Conservation (phyloP, 2,113 vertebrate genomes). For the Erythrocercus mccallii region DNA sequence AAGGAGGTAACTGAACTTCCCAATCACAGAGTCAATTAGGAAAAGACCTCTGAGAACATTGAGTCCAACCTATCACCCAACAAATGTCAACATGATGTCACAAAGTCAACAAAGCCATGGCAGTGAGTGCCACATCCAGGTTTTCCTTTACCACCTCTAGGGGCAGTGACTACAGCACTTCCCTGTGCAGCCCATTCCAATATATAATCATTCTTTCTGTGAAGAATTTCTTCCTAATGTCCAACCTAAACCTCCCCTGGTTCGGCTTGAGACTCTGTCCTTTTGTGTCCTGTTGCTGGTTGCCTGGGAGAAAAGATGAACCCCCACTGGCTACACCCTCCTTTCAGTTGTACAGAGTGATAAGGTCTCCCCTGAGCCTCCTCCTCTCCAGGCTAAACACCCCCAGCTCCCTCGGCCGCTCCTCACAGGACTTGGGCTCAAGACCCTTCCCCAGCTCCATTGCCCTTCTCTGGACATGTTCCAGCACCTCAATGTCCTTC, state of each 20-base stretch:
- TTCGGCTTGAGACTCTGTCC: neutral
- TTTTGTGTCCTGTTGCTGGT: neutral
- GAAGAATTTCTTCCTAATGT: neutral
- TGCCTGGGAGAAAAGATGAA: neutral
- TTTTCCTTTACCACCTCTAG: neutral
- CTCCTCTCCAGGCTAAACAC: neutral
- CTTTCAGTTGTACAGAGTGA: neutral
- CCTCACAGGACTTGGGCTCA: neutral
- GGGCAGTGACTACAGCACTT: neutral
- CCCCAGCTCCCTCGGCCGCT: neutral
- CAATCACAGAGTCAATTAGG: neutral
- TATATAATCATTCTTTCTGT: neutral
- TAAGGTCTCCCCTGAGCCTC: neutral
- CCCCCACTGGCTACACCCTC: accelerated
- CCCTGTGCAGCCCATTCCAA: neutral
- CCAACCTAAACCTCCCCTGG: neutral
- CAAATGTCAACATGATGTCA: no score
- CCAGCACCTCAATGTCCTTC: neutral
- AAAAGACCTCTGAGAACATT: neutral
- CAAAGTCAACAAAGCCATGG: neutral
- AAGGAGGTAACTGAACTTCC: neutral
- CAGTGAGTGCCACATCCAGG: neutral
- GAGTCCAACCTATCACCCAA: no score
- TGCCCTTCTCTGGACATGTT: neutral
- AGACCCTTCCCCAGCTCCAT: neutral